Evolutionary conservation across 2,888 invertebrate genomes (phyloP), one percentile per base, ranked within the genome.

Genomic region (Pantelozetes paolii): DNA sequence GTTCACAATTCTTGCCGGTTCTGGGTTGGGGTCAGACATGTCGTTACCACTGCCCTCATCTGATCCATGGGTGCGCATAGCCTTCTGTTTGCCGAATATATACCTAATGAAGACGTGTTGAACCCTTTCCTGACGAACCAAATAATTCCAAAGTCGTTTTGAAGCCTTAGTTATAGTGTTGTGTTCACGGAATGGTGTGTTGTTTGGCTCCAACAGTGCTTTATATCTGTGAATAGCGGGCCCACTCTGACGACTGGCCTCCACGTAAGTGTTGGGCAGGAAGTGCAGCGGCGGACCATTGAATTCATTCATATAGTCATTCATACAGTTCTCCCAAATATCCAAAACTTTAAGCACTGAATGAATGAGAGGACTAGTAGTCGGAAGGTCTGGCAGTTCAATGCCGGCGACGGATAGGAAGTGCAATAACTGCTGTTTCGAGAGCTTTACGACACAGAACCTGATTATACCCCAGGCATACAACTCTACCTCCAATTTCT

Each of bases 381-480:
- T 94, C 26, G 97, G 94, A 75, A 98, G 84, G 83, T 98, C 97
- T 83, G 90, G 88, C 83, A 91, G 87, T 83, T 96, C 95, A 79
- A 94, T 90, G 77, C 95, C 94, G 78, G 93, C 91, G 50, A 91
- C 86, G 77, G 88, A 89, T 2, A 98, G 85, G 84, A 99, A 96
- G 79, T 91, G 89, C 79, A 90, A 90, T 48, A 99, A 83, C 81
- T 94, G 91, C 77, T 87, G 86, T 78, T 92, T 90, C 71, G 92
- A 89, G 75, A 95, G 87, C 79, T 90, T 88, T 76, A 97, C 87
- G 74, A 93, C 89, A 2, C 96, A 92, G 79, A 94, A 87, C 77
- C 96, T 88, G 85, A 99, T 88, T 77, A 99, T 88, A 80, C 90
- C 88, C 99, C 99, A 99, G 71, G 95, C 92, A 83, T 94, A 96